Base-by-base conservation (phyloP, 2,888 invertebrate species). In the Invenusta paracnida region DNA sequence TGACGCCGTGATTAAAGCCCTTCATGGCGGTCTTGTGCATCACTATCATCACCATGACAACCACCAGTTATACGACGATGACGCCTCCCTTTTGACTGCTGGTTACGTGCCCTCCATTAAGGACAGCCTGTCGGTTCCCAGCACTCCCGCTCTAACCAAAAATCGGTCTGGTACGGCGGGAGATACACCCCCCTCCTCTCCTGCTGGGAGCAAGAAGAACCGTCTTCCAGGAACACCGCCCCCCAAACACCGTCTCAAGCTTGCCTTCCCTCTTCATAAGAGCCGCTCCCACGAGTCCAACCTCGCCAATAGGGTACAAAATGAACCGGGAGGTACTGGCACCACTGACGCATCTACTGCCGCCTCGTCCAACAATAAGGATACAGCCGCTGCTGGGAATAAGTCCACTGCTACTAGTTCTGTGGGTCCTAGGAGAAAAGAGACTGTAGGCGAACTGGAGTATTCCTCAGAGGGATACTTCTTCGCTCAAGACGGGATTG, bases 201-300 rank as follows among this genome's bases (percentile, higher is more conserved):
- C 73, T 23, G 11, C 73, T 13, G 73, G 11, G 11, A 25, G 73
- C 23, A 73, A 73, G 25, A 73, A 25, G 23, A 73, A 73, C 27
- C 73, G 73, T 73, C 73, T 73, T 13, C 73, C 73, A 13, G 73
- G 73, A n/a, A 82, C 82, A 11, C 82, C 82, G 29, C 82, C 82
- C 11, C 82, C 29, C 1, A 82, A 82, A 28, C 82, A 82, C 27
- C 13, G 82, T 25, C 82, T 82, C 5, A 82, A 82, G 30, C 23
- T 82, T 2, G 11, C 30, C 11, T 82, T 82, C 27, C 82, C 82
- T 11, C 30, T 82, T 17, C 82, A 82, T 28, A 29, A 30, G n/a
- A 29, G 29, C 27, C 29, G 30, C 25, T 82, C 82, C 2, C 82
- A 82, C 27, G 82, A 82, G 82, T 82, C 82, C 29, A 82, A 82